Base-by-base conservation (phyloP, 2,113 vertebrate species). In the Gadus chalcogrammus region DNA sequence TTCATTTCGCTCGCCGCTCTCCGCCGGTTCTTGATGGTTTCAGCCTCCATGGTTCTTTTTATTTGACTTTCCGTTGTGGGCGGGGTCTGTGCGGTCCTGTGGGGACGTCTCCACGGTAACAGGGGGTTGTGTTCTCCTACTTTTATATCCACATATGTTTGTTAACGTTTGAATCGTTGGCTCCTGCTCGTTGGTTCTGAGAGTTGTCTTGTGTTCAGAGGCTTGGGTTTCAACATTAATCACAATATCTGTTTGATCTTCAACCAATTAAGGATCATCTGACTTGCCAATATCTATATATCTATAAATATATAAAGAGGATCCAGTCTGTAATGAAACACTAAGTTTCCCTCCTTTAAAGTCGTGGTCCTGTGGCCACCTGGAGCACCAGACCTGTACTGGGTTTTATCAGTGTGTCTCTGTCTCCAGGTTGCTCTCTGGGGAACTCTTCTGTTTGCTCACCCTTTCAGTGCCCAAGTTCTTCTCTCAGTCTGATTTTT, bases 331-430 rank as follows among this genome's bases (percentile, higher is more conserved):
- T 67, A 67, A 67, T 28, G 64, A 65, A 78, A 71, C 67, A 61
- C 65, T 70, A 68, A 60, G 31, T 31, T 86, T 87, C 85, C 82
- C 22, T 84, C 85, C 82, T 82, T 79, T 81, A 82, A 75, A 56
- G 17, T 35, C 35, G 12, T 61, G 77, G 2, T 31, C 5, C 31
- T 31, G 42, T 5, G 61, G 42, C 12, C 42, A 0, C 42, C 42
- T 72, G 73, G 79, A 82, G 31, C 67, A 74, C 24, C 24, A 31
- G 24, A 82, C 72, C 61, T 77, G 71, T 84, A 85, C 82, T 90
- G 87, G 83, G 83, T 88, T 90, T 89, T 90, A 89, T 90, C 89
- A 90, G 88, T 87, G 60, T 72, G 70, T 59, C 68, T 66, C 68
- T 82, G 75, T 72, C 58, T 76, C 77, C 13, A 75, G 42, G 82